These are phyloP conservation scores for Eledone cirrhosa DNA, from an alignment of 2,888 invertebrate genomes.

Conservation along the genomic window DNA sequence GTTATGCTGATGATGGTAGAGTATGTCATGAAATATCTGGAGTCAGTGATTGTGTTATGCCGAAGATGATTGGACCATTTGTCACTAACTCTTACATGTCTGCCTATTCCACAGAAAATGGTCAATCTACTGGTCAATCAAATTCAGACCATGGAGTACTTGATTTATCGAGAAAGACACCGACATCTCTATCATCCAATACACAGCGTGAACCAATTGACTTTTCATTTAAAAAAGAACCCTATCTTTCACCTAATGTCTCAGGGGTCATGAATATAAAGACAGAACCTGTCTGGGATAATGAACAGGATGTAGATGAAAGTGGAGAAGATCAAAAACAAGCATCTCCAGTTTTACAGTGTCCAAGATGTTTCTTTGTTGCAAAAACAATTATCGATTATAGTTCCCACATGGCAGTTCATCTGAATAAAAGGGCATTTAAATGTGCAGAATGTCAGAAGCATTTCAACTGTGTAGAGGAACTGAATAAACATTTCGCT, in stretches of 20 bases:
- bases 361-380: conserved; percentile 55
- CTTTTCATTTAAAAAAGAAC: conserved; percentile 47
- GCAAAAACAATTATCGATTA: conserved; percentile 56
- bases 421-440: conserved; percentile 55
- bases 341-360: conserved; percentile 45
- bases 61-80: conserved; percentile 58
- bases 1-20: background rate
- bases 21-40: conserved; percentile 12
- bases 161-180: conserved; percentile 34
- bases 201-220: conserved; percentile 44
- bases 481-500: conserved; percentile 63
- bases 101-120: conserved; percentile 35
- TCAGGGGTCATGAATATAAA: conserved; percentile 30
- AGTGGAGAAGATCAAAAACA: conserved; percentile 30
- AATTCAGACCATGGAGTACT: conserved; percentile 29
- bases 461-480: conserved; percentile 58
- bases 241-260: background rate
- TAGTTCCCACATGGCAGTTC: conserved; percentile 58
- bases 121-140: background rate
- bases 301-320: conserved; percentile 32
- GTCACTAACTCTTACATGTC: conserved; percentile 46
- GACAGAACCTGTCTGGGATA: conserved; percentile 41
- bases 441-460: conserved; percentile 63
- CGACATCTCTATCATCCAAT: background rate
- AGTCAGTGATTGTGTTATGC: conserved; percentile 42